Conservation (phyloP, 2,113 vertebrate genomes). For the Phylloscopus trochiloides region DNA sequence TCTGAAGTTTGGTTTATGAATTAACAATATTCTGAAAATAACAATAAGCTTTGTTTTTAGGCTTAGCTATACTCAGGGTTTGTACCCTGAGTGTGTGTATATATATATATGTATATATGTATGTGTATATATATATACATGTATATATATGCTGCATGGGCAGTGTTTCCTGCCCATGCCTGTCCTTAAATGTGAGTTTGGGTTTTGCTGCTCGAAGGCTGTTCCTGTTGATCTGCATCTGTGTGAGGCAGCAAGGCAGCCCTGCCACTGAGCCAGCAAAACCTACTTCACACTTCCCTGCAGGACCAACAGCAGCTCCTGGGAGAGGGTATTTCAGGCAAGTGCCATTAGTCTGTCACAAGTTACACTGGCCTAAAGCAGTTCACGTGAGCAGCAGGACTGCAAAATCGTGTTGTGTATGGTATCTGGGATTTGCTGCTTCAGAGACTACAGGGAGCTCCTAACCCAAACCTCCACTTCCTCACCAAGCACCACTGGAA, state of each 20-base stretch:
- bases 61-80: background rate
- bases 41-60: background rate
- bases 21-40: background rate
- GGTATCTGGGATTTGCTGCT: background rate
- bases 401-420: accelerated
- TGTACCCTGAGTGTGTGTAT: background rate
- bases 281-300: background rate
- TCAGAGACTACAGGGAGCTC: background rate
- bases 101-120: no score
- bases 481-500: background rate
- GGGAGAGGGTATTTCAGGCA: background rate
- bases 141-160: no score
- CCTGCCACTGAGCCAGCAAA: background rate
- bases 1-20: conserved; percentile 16
- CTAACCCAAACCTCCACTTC: background rate
- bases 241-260: background rate
- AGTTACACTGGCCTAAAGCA: background rate
- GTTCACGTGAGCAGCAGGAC: background rate
- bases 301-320: background rate
- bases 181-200: background rate
- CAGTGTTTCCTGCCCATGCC: background rate
- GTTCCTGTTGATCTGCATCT: background rate
- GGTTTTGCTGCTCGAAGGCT: background rate
- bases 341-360: background rate
- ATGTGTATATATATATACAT: no score